Conservation (phyloP, 1,140 invertebrate species). For the Magallana gigas region DNA sequence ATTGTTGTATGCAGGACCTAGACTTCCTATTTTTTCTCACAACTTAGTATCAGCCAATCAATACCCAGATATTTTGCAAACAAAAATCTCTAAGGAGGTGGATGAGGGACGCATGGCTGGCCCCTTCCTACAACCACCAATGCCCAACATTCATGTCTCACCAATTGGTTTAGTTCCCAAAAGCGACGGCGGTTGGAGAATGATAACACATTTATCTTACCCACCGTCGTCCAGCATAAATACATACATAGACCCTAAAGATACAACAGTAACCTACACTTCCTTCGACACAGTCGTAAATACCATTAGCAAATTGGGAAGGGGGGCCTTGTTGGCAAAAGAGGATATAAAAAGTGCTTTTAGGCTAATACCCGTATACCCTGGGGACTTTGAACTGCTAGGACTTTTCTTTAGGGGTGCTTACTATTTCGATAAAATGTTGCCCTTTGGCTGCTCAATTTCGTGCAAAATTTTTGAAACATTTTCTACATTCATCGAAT, state of each 20-base stretch:
- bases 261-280: slow-evolving; percentile 41
- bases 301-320: slow-evolving; percentile 21
- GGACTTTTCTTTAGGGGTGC: slow-evolving; percentile 32
- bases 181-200: too few relatives aligned
- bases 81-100: slow-evolving; percentile 21
- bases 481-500: slow-evolving; percentile 22
- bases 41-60: slow-evolving; percentile 38
- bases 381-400: slow-evolving; percentile 38
- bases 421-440: slow-evolving; percentile 48
- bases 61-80: neutral
- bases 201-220: slow-evolving; percentile 46
- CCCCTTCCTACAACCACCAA: slow-evolving; percentile 28
- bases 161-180: slow-evolving; percentile 50
- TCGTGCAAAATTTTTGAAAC: slow-evolving; percentile 38
- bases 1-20: slow-evolving; percentile 37
- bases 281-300: slow-evolving; percentile 36
- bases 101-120: slow-evolving; percentile 37
- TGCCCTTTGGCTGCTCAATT: slow-evolving; percentile 40
- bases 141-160: slow-evolving; percentile 45
- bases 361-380: slow-evolving; percentile 25
- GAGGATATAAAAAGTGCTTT: slow-evolving; percentile 32
- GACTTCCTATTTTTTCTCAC: neutral
- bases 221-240: slow-evolving; percentile 29
- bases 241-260: slow-evolving; percentile 18
- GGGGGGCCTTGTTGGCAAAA: neutral